Base-by-base conservation (phyloP, 2,888 invertebrate genomes). In the Rosalia funebris region DNA sequence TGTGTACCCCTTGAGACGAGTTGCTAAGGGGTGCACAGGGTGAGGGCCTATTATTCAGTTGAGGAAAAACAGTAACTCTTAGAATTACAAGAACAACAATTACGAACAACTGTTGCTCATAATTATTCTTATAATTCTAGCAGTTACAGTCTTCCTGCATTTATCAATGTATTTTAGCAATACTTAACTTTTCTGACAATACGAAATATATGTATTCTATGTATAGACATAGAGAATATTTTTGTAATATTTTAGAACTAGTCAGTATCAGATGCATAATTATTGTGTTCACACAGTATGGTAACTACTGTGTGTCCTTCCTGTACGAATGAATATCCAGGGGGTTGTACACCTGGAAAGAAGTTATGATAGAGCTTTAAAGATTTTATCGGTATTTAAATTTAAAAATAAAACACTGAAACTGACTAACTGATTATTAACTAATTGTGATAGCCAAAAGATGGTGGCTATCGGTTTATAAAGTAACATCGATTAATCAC, bases 1-100 rank as follows among this genome's bases (percentile, higher is more conserved):
- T 70, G 76, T 11, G 69, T 77, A 41, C 85, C 85, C 19, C 75
- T 85, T 68, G 86, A 86, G 70, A 85, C 86, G 39, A 85, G 84
- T 69, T 86, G 86, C 74, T 86, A 65, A 17, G 44, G 5, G 25
- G 25, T 5, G 4, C 25, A 25, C n/a, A n/a, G n/a, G n/a, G n/a
- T n/a, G n/a, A n/a, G n/a, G n/a, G n/a, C n/a, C n/a, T n/a, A n/a
- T n/a, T n/a, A n/a, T n/a, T n/a, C n/a, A n/a, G n/a, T n/a, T n/a
- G n/a, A n/a, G n/a, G n/a, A n/a, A n/a, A n/a, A n/a, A n/a, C n/a
- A n/a, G n/a, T n/a, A n/a, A n/a, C n/a, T n/a, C n/a, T n/a, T n/a
- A n/a, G n/a, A n/a, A n/a, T n/a, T n/a, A n/a, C n/a, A n/a, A n/a
- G n/a, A n/a, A n/a, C n/a, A n/a, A n/a, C n/a, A n/a, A n/a, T n/a